These are phyloP conservation scores for Erynnis tages DNA, from an alignment of 2,888 invertebrate species.

Conservation along the genomic window DNA sequence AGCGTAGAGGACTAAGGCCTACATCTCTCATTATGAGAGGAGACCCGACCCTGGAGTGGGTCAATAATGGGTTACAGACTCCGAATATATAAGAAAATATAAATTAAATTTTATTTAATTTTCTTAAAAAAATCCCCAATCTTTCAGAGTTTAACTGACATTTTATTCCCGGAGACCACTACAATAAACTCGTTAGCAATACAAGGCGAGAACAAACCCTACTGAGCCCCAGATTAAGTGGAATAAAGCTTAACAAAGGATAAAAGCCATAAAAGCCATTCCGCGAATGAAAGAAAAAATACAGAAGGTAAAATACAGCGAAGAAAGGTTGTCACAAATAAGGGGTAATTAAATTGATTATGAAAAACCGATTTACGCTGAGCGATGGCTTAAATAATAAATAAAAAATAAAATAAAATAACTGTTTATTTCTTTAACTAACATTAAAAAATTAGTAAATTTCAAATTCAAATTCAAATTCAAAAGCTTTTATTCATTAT, in stretches of 20 bases:
- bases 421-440: no score
- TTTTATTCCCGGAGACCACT: neutral
- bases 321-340: neutral
- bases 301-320: neutral
- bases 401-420: no score
- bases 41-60: no score
- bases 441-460: no score
- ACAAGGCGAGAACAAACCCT: slow-evolving; percentile 10
- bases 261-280: neutral
- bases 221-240: neutral
- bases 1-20: neutral
- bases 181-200: slow-evolving; percentile 18
- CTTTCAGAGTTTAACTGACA: neutral
- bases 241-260: slow-evolving; percentile 3
- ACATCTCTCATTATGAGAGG: no score
- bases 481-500: no score
- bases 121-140: no score
- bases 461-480: no score
- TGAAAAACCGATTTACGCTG: neutral
- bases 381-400: neutral
- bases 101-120: no score
- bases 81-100: no score
- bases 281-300: neutral
- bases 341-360: neutral
- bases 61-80: no score